These are phyloP conservation scores for western clawed frog (Xenopus tropicalis) DNA, from an alignment of 2,113 vertebrate genomes.

Conservation along the genomic window DNA sequence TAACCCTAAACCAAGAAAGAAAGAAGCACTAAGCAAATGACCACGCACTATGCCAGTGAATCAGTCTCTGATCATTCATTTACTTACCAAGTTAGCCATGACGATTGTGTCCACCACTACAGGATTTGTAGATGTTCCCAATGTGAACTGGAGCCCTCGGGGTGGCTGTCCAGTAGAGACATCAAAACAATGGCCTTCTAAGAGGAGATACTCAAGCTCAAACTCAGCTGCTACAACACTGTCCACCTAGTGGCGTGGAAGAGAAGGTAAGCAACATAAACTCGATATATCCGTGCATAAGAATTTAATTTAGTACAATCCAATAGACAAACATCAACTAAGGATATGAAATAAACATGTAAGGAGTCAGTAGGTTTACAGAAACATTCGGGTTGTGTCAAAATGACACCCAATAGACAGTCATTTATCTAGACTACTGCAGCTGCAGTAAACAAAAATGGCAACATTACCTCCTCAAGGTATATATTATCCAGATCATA, in stretches of 20 bases:
- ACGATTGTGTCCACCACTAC: slow-evolving; percentile 93
- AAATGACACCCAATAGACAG: too few relatives aligned
- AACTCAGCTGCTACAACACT: slow-evolving; percentile 86
- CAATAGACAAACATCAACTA: too few relatives aligned
- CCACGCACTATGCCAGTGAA: too few relatives aligned
- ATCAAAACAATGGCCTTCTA: slow-evolving; percentile 97
- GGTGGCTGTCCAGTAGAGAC: slow-evolving; percentile 94
- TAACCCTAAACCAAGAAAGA: slow-evolving; percentile 74
- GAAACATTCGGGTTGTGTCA: too few relatives aligned
- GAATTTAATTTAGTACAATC: too few relatives aligned
- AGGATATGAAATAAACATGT: too few relatives aligned
- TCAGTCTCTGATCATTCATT: too few relatives aligned
- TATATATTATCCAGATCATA: slow-evolving; percentile 98
- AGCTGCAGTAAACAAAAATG: too few relatives aligned
- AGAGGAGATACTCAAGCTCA: slow-evolving; percentile 87
- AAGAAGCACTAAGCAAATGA: background rate
- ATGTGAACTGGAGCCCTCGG: slow-evolving; percentile 90
- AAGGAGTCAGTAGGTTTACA: too few relatives aligned
- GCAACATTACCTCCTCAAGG: slow-evolving; percentile 79
- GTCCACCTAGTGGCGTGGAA: slow-evolving; percentile 75
- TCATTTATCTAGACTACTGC: too few relatives aligned
- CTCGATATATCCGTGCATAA: too few relatives aligned
- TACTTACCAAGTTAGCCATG: slow-evolving; percentile 91
- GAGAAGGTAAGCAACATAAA: too few relatives aligned
- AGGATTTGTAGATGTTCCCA: slow-evolving; percentile 79